phyloP scores from a whole-genome alignment of 2,888 invertebrate species.

The Ceramica pisi region DNA sequence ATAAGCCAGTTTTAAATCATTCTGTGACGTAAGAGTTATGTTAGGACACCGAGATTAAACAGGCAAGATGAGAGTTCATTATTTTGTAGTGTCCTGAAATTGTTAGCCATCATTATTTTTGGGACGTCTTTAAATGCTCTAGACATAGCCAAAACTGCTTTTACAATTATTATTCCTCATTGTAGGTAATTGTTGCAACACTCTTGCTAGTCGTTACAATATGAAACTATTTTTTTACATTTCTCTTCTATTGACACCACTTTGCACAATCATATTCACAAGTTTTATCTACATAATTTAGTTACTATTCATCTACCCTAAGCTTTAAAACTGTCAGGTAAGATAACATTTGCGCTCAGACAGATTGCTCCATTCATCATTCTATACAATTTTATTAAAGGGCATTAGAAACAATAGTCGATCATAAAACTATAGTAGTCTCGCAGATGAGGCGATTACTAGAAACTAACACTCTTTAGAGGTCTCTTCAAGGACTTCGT shows the following conservation, averaged over 20 bases:
- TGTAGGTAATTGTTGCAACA: background rate
- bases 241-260: too few species aligned
- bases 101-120: background rate
- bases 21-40: slow-evolving; percentile 32
- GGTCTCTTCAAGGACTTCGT: slow-evolving; percentile 18
- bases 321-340: slow-evolving; percentile 33
- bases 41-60: slow-evolving; percentile 2
- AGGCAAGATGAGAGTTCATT: background rate
- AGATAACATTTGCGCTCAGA: slow-evolving; percentile 43
- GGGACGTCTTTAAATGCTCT: background rate
- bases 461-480: slow-evolving; percentile 15
- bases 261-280: too few species aligned
- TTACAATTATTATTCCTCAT: background rate
- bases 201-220: too few species aligned
- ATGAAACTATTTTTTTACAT: too few species aligned
- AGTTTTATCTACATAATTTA: too few species aligned
- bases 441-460: slow-evolving; percentile 18
- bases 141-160: background rate
- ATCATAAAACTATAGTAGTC: slow-evolving; percentile 39
- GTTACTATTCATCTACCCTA: background rate
- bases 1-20: slow-evolving; percentile 41
- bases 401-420: slow-evolving; percentile 46
- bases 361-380: slow-evolving; percentile 46
- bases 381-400: slow-evolving; percentile 33
- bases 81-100: slow-evolving; percentile 6